Percentiles rank a stretch among this genome's conserved stretches.
These are phyloP conservation scores for Pseudomyrmex gracilis DNA, from an alignment of 1,140 invertebrate species.

Conservation along the genomic window DNA sequence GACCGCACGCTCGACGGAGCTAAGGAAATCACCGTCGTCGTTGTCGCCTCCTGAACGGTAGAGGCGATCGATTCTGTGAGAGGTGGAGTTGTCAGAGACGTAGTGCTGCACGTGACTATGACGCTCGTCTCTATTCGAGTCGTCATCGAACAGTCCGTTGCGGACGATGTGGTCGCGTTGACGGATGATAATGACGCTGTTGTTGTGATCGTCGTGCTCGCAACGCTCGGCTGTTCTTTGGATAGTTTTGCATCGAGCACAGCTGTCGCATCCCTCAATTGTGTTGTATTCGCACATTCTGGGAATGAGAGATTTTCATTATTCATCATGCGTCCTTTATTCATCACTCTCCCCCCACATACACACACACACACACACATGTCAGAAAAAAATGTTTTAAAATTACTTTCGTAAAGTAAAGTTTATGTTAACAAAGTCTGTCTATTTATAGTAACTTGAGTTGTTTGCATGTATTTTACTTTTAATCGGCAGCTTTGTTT, in stretches of 20 bases:
- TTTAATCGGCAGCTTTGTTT: slow-evolving; percentile 52
- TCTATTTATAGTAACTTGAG: slow-evolving; percentile 23
- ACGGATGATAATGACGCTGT: background rate
- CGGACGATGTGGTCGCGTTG: background rate
- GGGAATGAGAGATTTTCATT: background rate
- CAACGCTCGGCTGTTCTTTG: slow-evolving; percentile 19
- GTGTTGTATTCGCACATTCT: slow-evolving; percentile 59
- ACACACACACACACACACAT: no score
- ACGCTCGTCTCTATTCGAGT: slow-evolving; percentile 52
- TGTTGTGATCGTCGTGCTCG: background rate
- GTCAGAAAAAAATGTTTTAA: background rate
- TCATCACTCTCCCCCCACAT: no score
- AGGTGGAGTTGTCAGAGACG: background rate
- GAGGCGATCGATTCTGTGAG: slow-evolving; percentile 14
- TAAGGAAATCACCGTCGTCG: slow-evolving; percentile 29
- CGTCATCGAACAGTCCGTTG: slow-evolving; percentile 37
- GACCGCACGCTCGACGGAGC: slow-evolving; percentile 16
- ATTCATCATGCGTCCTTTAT: no score
- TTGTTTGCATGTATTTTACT: slow-evolving; percentile 49
- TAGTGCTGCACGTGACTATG: slow-evolving; percentile 36
- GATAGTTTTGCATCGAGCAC: background rate
- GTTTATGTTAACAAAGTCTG: no score
- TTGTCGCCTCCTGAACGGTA: background rate
- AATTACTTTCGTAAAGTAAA: no score
- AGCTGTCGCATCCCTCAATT: slow-evolving; percentile 30